Evolutionary conservation across 2,797 vertebrate genomes (phyloP).

Genomic region (Hapalemur alaotrensis): DNA sequence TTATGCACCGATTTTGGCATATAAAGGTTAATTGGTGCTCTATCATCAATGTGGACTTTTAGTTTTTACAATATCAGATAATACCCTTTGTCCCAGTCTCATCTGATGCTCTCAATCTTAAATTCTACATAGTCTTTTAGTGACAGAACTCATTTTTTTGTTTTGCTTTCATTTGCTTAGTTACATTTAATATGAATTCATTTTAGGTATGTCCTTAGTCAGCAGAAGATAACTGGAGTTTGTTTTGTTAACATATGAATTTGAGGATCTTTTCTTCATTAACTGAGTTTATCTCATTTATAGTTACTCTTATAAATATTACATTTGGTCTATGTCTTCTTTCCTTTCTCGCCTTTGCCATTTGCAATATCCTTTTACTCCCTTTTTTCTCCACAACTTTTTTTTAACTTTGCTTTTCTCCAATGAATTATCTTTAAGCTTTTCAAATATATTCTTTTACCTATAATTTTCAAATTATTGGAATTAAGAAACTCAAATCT

Average conservation of each 20-base stretch:
- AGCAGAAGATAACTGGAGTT: neutral
- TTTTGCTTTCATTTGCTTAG: neutral
- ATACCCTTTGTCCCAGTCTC: neutral
- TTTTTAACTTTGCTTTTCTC: neutral
- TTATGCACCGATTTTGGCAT: neutral
- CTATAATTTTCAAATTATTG: neutral
- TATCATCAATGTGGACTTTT: neutral
- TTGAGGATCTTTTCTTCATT: constrained; percentile 18
- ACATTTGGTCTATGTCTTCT: neutral
- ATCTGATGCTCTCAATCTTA: neutral
- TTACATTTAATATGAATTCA: neutral
- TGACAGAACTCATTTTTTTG: neutral
- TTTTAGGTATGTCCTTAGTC: constrained; percentile 26
- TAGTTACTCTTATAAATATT: neutral
- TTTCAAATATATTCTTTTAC: neutral
- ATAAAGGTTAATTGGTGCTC: neutral
- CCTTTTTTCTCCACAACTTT: neutral
- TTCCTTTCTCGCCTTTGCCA: neutral
- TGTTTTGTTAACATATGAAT: neutral
- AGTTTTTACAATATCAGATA: neutral
- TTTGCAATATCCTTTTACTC: neutral
- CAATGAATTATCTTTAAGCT: neutral
- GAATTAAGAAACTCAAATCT: neutral
- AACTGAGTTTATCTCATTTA: neutral
- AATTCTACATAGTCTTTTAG: neutral